A percentile compares a stretch with the other conserved stretches of the same genome.
Evolutionary conservation across 2,113 vertebrate genomes (phyloP).

Genomic region (Myocastor coypus): DNA sequence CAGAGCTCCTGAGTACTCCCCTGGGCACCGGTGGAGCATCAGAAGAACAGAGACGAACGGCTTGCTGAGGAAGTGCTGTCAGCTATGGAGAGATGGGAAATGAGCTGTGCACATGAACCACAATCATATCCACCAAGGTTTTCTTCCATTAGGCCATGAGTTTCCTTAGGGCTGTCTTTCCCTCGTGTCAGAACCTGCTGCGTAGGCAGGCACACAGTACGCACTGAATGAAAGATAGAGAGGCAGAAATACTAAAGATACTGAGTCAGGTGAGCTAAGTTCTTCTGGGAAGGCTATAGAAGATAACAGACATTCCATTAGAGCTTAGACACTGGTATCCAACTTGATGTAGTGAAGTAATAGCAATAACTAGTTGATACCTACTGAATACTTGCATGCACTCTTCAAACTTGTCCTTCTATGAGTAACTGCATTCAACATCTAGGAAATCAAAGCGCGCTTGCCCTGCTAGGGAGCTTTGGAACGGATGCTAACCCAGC

Average conservation of each 20-base stretch:
- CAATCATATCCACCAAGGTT: not conserved
- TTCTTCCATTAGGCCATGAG: conserved; percentile 9
- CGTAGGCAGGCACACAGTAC: not conserved
- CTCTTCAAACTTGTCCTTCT: not conserved
- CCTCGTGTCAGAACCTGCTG: conserved; percentile 37
- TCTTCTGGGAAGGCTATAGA: conserved; percentile 38
- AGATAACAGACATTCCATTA: conserved; percentile 22
- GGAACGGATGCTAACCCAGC: not conserved
- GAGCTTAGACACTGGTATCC: not conserved
- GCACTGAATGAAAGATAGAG: not conserved
- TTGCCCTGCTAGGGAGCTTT: too few species aligned
- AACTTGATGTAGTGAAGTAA: not conserved
- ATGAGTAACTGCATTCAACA: not conserved
- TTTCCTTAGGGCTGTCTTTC: not conserved
- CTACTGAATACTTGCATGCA: not conserved
- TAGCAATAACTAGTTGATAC: rapidly evolving
- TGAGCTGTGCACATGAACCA: not conserved
- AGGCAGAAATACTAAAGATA: not conserved
- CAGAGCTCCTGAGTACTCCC: not conserved
- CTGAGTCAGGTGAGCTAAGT: not conserved
- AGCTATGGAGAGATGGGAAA: not conserved
- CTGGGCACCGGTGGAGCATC: not conserved
- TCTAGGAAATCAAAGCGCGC: not conserved
- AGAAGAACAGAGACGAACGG: not conserved
- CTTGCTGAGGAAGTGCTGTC: not conserved